A percentile compares a stretch with the other conserved stretches of the same genome.
Conservation (phyloP, 2,797 vertebrate species). For the Peromyscus aztecus region DNA sequence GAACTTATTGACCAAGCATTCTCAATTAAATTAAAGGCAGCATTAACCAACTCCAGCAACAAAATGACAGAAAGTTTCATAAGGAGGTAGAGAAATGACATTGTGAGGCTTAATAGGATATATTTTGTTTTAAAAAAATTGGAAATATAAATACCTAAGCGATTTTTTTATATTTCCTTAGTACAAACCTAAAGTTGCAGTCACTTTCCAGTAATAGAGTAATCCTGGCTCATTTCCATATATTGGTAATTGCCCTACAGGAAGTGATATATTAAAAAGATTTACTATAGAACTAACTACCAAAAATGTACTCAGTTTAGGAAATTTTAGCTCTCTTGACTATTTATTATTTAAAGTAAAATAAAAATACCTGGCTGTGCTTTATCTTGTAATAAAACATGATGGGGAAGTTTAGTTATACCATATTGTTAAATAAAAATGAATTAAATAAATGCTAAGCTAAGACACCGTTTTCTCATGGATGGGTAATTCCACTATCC, state of each 20-base stretch:
- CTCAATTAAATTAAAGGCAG: slow-evolving; percentile 83
- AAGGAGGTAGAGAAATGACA: slow-evolving; percentile 67
- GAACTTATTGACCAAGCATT: slow-evolving; percentile 74
- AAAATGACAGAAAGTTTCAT: slow-evolving; percentile 65
- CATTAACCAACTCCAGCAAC: slow-evolving; percentile 78
- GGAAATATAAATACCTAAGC: slow-evolving; percentile 47
- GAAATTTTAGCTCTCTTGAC: slow-evolving; percentile 80
- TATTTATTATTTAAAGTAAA: slow-evolving; percentile 84
- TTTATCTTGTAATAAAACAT: slow-evolving; percentile 81
- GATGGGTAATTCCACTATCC: slow-evolving; percentile 65
- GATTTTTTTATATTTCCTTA: slow-evolving; percentile 41
- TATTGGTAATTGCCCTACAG: slow-evolving; percentile 80
- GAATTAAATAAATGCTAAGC: slow-evolving; percentile 83
- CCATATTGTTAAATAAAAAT: slow-evolving; percentile 74
- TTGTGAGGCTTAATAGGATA: slow-evolving; percentile 69
- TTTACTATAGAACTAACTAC: slow-evolving; percentile 85
- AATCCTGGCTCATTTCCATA: slow-evolving; percentile 81
- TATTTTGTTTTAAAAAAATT: slow-evolving; percentile 2
- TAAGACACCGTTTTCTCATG: slow-evolving; percentile 74
- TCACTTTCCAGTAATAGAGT: slow-evolving; percentile 77
- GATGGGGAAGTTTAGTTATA: slow-evolving; percentile 74
- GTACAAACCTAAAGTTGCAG: slow-evolving; percentile 67
- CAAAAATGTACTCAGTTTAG: slow-evolving; percentile 85
- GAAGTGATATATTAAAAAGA: slow-evolving; percentile 88
- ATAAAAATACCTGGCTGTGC: slow-evolving; percentile 82